Conservation (phyloP, 2,888 invertebrate genomes). For the Drosophila pegasa region DNA sequence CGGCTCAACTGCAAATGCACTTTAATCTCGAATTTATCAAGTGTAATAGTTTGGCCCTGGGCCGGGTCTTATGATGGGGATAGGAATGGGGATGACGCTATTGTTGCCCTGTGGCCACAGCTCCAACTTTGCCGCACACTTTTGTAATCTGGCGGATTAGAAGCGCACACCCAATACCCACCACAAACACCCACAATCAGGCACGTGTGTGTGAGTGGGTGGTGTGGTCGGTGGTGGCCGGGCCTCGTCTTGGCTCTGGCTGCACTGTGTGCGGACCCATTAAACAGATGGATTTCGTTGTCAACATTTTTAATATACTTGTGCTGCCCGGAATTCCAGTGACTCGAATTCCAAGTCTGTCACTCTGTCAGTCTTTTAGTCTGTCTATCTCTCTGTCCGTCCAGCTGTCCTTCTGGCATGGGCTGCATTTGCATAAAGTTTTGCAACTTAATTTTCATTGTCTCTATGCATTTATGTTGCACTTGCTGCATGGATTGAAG, state of each 20-base stretch:
- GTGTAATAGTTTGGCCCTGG: conserved; percentile 67
- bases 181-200: conserved; percentile 31
- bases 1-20: conserved; percentile 77
- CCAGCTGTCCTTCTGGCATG: conserved; percentile 28
- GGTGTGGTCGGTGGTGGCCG: conserved; percentile 28
- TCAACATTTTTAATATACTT: conserved; percentile 70
- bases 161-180: conserved; percentile 34
- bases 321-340: conserved; percentile 18
- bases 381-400: background rate
- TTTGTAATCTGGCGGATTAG: conserved; percentile 75
- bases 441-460: conserved; percentile 75
- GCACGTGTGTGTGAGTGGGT: conserved; percentile 25
- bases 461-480: conserved; percentile 78
- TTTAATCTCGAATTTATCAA: conserved; percentile 82
- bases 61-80: conserved; percentile 37
- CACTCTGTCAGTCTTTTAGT: background rate
- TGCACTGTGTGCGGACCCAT: conserved; percentile 50
- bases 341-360: conserved; percentile 26
- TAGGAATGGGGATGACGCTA: conserved; percentile 54
- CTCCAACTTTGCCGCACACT: conserved; percentile 55
- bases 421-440: conserved; percentile 66
- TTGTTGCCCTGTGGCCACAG: conserved; percentile 40
- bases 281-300: conserved; percentile 80
- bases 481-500: conserved; percentile 45
- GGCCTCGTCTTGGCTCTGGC: conserved; percentile 33